Percentiles rank a stretch among this genome's conserved stretches.
phyloP scores from a whole-genome alignment of 1,140 invertebrate genomes.

The Metopolophium dirhodum region DNA sequence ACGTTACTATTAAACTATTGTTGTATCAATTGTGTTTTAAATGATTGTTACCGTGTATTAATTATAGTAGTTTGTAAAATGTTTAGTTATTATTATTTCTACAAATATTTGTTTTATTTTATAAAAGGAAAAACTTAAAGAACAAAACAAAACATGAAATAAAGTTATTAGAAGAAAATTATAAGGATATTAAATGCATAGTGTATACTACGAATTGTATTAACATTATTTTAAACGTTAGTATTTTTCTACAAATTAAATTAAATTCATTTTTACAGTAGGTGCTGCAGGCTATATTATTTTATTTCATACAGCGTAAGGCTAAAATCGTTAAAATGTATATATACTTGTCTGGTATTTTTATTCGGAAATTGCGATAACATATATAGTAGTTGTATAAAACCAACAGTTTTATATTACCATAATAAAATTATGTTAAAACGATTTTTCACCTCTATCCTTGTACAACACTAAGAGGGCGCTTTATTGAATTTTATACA shows the following conservation, averaged over 20 bases:
- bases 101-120: not conserved
- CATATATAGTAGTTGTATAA: conserved; percentile 20
- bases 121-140: not conserved
- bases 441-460: not conserved
- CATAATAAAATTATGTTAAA: conserved; percentile 27
- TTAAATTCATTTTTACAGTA: not conserved
- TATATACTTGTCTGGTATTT: not conserved
- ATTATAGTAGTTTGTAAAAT: not conserved
- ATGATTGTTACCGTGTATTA: not conserved
- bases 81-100: not conserved
- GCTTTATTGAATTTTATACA: conserved; percentile 9
- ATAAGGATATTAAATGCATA: not conserved
- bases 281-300: not conserved
- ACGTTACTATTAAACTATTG: not conserved
- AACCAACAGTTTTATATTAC: conserved; percentile 27
- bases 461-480: no score
- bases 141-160: not conserved
- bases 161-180: not conserved
- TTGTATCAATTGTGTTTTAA: not conserved
- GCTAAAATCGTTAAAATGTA: conserved; percentile 11
- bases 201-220: not conserved
- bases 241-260: not conserved
- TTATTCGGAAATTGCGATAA: conserved; percentile 13
- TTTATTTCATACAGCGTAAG: not conserved
- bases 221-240: not conserved